Percentiles rank a stretch among this genome's conserved stretches.
Evolutionary conservation across 2,888 invertebrate genomes (phyloP).

Genomic region (Orthosia incerta): DNA sequence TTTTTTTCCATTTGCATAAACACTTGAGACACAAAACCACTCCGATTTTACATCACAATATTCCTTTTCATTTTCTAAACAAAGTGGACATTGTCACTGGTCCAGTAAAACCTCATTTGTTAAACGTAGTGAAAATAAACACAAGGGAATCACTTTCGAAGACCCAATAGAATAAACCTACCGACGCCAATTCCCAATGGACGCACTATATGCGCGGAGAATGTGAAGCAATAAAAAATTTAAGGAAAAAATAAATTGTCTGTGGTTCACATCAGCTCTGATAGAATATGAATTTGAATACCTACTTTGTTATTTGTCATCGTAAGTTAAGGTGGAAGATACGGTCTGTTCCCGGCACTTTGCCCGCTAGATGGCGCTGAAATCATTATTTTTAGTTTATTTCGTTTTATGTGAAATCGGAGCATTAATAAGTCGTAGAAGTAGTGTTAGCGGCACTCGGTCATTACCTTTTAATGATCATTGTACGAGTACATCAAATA

Average conservation of each 20-base stretch:
- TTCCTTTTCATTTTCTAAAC: no score
- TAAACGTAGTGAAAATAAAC: conserved; percentile 19
- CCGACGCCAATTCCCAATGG: conserved; percentile 36
- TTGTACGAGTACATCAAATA: neutral
- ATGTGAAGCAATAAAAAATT: conserved; percentile 33
- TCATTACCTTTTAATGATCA: no score
- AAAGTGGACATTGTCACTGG: neutral
- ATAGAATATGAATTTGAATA: conserved; percentile 36
- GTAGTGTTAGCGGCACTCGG: no score
- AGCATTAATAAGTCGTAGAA: no score
- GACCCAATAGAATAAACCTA: neutral
- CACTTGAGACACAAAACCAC: no score
- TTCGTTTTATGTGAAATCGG: no score
- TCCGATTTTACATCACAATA: no score
- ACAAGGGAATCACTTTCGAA: conserved; percentile 39
- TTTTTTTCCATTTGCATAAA: no score
- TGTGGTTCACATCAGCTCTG: conserved; percentile 22
- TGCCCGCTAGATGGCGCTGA: no score
- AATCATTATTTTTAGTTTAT: no score
- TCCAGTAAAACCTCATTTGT: neutral
- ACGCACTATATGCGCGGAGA: conserved; percentile 18
- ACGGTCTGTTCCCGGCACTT: no score
- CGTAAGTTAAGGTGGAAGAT: no score
- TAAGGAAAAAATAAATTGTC: conserved; percentile 16
- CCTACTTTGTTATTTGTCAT: conserved; percentile 6